Evolutionary conservation across 2,797 vertebrate genomes (phyloP), one percentile per base, ranked within the genome.

Genomic region (Harpagifer antarcticus): DNA sequence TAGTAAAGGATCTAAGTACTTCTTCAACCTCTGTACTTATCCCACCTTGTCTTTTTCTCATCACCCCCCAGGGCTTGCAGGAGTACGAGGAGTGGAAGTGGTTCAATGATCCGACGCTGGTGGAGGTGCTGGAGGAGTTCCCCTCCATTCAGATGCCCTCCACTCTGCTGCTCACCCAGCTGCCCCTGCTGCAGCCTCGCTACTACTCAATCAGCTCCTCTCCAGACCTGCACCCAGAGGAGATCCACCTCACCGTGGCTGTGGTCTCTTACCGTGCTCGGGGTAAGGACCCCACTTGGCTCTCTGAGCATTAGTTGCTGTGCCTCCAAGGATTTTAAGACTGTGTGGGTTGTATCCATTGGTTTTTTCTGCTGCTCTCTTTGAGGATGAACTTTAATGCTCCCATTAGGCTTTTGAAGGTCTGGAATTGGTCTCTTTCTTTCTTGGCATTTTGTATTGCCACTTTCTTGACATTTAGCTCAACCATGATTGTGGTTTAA

Each of bases 121-220:
- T 99, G 91, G 98, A 99, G 93, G 96, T 98, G 52, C 86, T 99
- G 83, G 96, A 99, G 81, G 98, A 99, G 92, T 99, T 99, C 80
- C 97, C 96, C 0, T 99, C 98, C 0, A 89, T 99, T 88, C 97
- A 98, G 94, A 96, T 98, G 95, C 97, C 98, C 2, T 95, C 96
- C 78, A 98, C 97, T 0, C 93, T 99, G 85, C 96, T 99, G 57
- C 95, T 99, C 58, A 99, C 97, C 3, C 98, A 99, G 92, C 96
- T 99, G 37, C 97, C 98, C 0, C 92, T 98, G 66, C 95, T 99
- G 64, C 98, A 99, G 81, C 96, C 98, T 0, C 97, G 98, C 31
- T 99, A 99, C 91, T 99, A 99, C 74, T 99, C 98, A 69, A 99
- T 99, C 93, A 99, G 98, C 92, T 99, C 98, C 56, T 99, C 98